Percentiles rank a stretch among this genome's conserved stretches.
Conservation (phyloP, 2,888 invertebrate species). For the Catocala sponsa region DNA sequence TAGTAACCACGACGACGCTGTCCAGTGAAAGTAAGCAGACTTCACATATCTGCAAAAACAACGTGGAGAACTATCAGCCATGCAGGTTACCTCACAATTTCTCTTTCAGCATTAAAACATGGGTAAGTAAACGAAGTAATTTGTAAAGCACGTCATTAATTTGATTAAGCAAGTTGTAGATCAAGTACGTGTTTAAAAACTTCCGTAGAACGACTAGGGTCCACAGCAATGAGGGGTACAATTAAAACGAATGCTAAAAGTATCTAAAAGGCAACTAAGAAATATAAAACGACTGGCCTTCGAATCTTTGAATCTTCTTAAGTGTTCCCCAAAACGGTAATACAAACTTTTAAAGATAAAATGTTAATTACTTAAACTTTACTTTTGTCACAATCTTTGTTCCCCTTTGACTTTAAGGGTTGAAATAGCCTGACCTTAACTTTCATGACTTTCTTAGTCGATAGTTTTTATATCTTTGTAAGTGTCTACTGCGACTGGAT, state of each 20-base stretch:
- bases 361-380: constrained; percentile 25
- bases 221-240: constrained; percentile 1
- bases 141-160: background rate
- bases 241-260: constrained; percentile 16
- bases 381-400: constrained; percentile 22
- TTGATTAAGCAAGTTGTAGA: background rate
- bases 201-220: background rate
- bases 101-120: no score
- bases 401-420: constrained; percentile 20
- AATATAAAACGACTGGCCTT: constrained; percentile 12
- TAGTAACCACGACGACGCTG: no score
- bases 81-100: no score
- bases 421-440: constrained; percentile 12
- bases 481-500: background rate
- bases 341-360: constrained; percentile 28
- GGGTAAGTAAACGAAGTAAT: background rate
- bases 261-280: constrained; percentile 17
- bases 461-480: constrained; percentile 9
- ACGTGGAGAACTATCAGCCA: no score
- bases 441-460: constrained; percentile 11
- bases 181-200: constrained; percentile 8
- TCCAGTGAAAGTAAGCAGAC: no score
- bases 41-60: no score
- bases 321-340: constrained; percentile 22
- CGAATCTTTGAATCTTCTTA: constrained; percentile 20